phyloP scores from a whole-genome alignment of 1,140 invertebrate genomes.

The Drosophila grimshawi region DNA sequence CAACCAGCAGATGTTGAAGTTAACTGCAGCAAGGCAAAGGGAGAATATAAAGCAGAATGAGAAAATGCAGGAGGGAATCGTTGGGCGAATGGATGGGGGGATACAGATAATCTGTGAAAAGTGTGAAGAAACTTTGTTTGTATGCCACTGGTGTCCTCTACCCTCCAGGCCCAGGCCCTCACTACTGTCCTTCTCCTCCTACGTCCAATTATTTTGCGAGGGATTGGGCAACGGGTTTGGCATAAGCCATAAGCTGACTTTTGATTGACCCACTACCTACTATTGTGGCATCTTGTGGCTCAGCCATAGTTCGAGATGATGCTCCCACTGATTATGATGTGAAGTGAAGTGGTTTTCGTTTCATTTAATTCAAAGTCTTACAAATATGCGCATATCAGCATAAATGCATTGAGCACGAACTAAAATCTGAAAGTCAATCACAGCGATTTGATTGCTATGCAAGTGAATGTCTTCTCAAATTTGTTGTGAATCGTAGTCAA shows the following conservation, averaged over 20 bases:
- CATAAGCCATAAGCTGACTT: constrained; percentile 53
- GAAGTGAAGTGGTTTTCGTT: constrained; percentile 20
- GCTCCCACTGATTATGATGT: constrained; percentile 14
- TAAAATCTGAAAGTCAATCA: not conserved
- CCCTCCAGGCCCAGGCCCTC: not conserved
- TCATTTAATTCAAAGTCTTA: not conserved
- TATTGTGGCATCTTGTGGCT: constrained; percentile 17
- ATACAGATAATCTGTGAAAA: constrained; percentile 45
- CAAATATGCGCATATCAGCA: not conserved
- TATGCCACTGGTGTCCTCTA: not conserved
- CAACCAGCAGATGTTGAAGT: not conserved
- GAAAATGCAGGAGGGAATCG: not conserved
- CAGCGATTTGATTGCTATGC: not conserved
- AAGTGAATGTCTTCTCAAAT: no score
- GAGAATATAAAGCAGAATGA: not conserved
- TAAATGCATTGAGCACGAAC: not conserved
- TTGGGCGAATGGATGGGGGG: no score
- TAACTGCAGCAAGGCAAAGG: constrained; percentile 13
- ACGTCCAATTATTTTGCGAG: not conserved
- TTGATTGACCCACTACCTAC: constrained; percentile 52
- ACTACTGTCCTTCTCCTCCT: not conserved
- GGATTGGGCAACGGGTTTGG: constrained; percentile 12
- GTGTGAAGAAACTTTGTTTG: constrained; percentile 40
- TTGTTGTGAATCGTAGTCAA: no score
- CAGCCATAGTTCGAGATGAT: not conserved